Conservation (phyloP, 2,113 vertebrate species). For the Castor canadensis region DNA sequence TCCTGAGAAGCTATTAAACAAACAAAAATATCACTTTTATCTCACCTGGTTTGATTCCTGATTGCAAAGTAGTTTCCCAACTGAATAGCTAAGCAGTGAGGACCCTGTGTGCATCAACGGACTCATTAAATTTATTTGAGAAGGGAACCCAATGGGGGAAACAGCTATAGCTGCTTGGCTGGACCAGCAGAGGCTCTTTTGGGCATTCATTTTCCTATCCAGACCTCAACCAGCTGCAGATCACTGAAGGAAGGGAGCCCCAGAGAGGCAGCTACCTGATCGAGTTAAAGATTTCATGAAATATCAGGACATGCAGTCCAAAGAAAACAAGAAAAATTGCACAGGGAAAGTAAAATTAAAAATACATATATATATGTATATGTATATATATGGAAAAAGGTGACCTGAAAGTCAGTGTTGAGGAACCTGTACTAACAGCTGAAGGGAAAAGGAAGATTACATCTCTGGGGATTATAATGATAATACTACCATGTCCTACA, state of each 20-base stretch:
- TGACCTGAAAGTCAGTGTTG: not conserved
- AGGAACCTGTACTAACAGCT: not conserved
- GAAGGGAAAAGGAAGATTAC: not conserved
- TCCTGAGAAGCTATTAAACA: slow-evolving; percentile 45
- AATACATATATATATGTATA: not conserved
- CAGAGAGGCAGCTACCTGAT: not conserved
- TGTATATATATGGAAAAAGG: not conserved
- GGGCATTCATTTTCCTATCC: not conserved
- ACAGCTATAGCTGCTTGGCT: not conserved
- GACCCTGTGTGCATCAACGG: not conserved
- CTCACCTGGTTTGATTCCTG: slow-evolving; percentile 31
- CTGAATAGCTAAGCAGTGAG: not conserved
- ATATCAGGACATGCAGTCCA: not conserved
- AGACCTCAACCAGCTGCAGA: not conserved
- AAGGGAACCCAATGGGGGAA: not conserved
- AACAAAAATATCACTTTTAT: slow-evolving; percentile 35
- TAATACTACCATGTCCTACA: accelerated
- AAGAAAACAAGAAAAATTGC: not conserved
- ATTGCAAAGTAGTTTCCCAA: slow-evolving; percentile 24
- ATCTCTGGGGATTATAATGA: not conserved
- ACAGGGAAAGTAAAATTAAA: not conserved
- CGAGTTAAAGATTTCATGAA: not conserved
- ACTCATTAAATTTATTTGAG: slow-evolving; percentile 51
- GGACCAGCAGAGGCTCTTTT: not conserved
- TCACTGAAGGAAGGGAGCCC: not conserved